Percentiles rank a stretch among this genome's conserved stretches.
Evolutionary conservation across 2,797 vertebrate genomes (phyloP).

Genomic region (Poeciliopsis gracilis): DNA sequence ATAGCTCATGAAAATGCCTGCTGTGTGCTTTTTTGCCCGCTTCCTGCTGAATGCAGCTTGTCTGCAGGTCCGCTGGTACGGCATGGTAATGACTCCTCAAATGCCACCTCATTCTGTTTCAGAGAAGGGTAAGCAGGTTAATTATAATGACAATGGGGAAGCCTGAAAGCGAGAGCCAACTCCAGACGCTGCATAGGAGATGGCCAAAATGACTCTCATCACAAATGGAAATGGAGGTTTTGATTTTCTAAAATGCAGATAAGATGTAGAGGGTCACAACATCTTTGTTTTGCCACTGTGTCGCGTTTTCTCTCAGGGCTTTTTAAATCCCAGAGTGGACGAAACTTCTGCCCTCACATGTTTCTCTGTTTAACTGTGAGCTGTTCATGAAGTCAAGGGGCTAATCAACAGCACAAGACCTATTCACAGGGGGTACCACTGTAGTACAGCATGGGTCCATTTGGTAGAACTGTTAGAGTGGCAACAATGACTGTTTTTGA

Average conservation of each 20-base stretch:
- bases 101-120: conserved; percentile 78
- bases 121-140: conserved; percentile 80
- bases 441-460: conserved; percentile 67
- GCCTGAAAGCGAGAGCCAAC: conserved; percentile 72
- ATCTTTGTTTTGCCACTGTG: conserved; percentile 62
- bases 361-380: conserved; percentile 74
- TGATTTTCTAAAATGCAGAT: conserved; percentile 80
- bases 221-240: conserved; percentile 77
- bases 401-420: conserved; percentile 72
- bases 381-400: conserved; percentile 78
- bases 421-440: conserved; percentile 73
- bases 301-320: conserved; percentile 35
- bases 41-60: conserved; percentile 70
- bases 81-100: conserved; percentile 85
- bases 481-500: conserved; percentile 75
- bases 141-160: conserved; percentile 87
- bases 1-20: conserved; percentile 67
- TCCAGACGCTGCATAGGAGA: conserved; percentile 72
- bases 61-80: conserved; percentile 70
- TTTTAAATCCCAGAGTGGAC: conserved; percentile 60
- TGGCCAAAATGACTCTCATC: conserved; percentile 75
- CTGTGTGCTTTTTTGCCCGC: conserved; percentile 53
- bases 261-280: conserved; percentile 78
- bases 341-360: conserved; percentile 55
- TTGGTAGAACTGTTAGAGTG: conserved; percentile 66